Base-by-base conservation (phyloP, 2,888 invertebrate genomes). In the Colostygia pectinataria region DNA sequence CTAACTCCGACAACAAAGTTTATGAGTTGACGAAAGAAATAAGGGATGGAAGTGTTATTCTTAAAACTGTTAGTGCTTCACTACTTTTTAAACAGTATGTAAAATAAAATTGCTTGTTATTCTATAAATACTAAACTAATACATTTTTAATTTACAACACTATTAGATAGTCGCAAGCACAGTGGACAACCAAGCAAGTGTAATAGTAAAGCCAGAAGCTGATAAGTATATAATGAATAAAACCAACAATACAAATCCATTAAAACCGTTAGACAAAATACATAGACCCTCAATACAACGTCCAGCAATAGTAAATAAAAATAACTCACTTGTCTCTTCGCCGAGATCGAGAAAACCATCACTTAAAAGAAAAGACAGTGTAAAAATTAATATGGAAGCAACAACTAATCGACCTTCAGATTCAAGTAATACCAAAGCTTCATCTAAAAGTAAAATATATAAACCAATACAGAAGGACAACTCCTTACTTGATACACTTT, bases 141-240 rank as follows among this genome's bases (percentile, higher is more conserved):
- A 13, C 8, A 13, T 23, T 24, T 1, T 32, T 14, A 31, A 31
- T 40, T 7, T 33, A 23, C 4, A 2, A 15, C 15, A 20, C n/a
- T n/a, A 20, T n/a, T 41, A 59, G 59, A 55, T 53, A 47, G 25
- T 46, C 13, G 27, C 57, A 32, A 55, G 52, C 36, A 24, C 10
- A 4, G 33, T 41, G n/a, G 46, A 55, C 2, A 15, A 51, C 7
- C 33, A 50, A 25, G 8, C 36, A n/a, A 57, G 57, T 40, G 14
- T 44, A 2, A 38, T 51, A 28, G 48, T 53, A 12, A 51, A 51
- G 31, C 48, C 51, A 38, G 24, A 52, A 31, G 3, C 3, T 18
- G 9, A 28, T 34, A 24, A 27, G 8, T 1, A 1, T 2, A 10
- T 3, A 18, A 40, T 24, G 18, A 37, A 28, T 24, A 37, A 33